phyloP scores from a whole-genome alignment of 2,797 vertebrate genomes.

The Arnoldichthys spilopterus region DNA sequence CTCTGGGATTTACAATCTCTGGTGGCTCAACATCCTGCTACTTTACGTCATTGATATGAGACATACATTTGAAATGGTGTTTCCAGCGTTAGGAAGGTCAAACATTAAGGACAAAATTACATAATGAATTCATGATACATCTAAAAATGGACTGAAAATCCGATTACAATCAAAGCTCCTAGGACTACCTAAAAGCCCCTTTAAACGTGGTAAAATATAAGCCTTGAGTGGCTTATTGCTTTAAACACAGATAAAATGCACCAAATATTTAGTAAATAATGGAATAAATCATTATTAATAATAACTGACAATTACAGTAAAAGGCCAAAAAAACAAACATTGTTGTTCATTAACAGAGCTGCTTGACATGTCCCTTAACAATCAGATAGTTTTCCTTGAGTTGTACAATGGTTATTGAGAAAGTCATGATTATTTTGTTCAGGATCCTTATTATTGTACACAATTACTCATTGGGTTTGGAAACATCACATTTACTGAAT shows the following conservation, averaged over 20 bases:
- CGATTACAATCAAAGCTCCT: neutral
- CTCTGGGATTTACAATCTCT: slow-evolving; percentile 42
- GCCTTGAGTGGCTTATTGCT: neutral
- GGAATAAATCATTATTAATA: no score
- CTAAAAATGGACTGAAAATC: neutral
- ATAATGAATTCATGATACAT: neutral
- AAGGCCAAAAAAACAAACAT: no score
- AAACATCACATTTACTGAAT: no score
- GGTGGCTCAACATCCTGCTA: slow-evolving; percentile 34
- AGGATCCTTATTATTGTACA: no score
- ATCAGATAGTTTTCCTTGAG: no score
- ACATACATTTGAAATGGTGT: slow-evolving; percentile 9
- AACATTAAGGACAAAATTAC: neutral
- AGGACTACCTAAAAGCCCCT: neutral
- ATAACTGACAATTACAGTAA: no score
- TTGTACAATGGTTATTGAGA: no score
- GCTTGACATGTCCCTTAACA: no score
- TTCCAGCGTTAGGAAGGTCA: neutral
- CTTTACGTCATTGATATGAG: slow-evolving; percentile 42
- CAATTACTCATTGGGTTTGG: no score
- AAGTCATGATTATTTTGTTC: no score
- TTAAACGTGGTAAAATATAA: neutral
- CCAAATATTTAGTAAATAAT: no score
- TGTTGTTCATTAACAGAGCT: no score
- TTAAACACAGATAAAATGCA: neutral